Percentiles rank a stretch among this genome's conserved stretches.
These are phyloP conservation scores for Paraplagusia blochii DNA, from an alignment of 2,113 vertebrate genomes.

Conservation along the genomic window DNA sequence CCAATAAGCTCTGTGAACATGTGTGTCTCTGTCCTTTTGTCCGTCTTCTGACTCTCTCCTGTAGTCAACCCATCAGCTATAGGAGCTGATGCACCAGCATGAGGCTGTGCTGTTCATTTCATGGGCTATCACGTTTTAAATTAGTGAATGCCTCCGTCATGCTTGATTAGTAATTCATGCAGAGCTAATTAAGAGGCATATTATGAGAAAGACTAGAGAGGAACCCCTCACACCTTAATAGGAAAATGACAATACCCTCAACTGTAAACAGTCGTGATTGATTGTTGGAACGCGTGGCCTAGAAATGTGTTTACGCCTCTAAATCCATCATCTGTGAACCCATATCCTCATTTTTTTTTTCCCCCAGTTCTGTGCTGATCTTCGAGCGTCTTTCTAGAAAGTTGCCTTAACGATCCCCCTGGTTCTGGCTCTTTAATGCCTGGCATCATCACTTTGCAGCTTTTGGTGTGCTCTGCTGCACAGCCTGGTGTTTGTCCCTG, in stretches of 20 bases:
- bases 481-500: constrained; percentile 52
- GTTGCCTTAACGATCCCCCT: constrained; percentile 58
- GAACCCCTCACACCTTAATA: constrained; percentile 51
- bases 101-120: constrained; percentile 75
- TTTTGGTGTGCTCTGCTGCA: constrained; percentile 52
- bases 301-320: constrained; percentile 31
- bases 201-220: constrained; percentile 71
- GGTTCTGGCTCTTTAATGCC: constrained; percentile 41
- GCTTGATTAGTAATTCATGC: constrained; percentile 79
- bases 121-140: constrained; percentile 79
- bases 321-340: constrained; percentile 33
- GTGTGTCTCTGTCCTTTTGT: constrained; percentile 2
- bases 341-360: constrained; percentile 45
- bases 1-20: constrained; percentile 44
- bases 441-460: constrained; percentile 43
- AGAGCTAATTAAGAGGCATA: constrained; percentile 76
- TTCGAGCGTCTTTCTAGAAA: constrained; percentile 61
- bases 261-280: constrained; percentile 64
- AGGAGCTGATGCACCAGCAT: constrained; percentile 64
- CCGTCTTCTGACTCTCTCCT: constrained; percentile 22
- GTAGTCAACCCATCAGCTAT: constrained; percentile 41
- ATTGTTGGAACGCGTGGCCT: constrained; percentile 21
- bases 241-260: constrained; percentile 41
- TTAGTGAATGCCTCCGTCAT: constrained; percentile 76
- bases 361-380: constrained; percentile 40